Base-by-base conservation (phyloP, 2,797 vertebrate species). In the Coluber constrictor region DNA sequence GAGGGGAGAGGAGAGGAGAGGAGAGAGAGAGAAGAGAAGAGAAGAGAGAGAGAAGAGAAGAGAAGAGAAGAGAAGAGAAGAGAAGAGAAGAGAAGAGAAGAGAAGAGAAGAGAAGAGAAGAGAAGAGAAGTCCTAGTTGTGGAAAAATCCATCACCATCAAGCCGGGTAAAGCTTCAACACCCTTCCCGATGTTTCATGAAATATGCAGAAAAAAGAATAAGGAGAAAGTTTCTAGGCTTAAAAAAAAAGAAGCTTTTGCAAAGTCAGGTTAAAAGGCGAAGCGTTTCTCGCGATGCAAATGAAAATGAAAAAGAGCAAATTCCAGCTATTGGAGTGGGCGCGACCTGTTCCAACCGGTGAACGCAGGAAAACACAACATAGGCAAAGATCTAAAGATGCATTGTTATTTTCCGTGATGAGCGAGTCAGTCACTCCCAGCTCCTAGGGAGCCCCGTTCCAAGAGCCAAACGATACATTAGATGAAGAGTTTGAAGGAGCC, bases 1-100 rank as follows among this genome's bases (percentile, higher is more conserved):
- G 2, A 23, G 3, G 0, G 0, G 59, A 10, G 60, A 0, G 0
- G 60, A 61, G 25, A 2, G 0, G 10, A 61, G 60, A 29, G 1
- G 13, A 8, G 57, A 61, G 25, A 63, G 27, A 1, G 9, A 61
- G 25, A 16, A 3, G 60, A 27, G 60, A 6, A 9, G 60, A 61
- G 8, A 2, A 5, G 47, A 11, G 25, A 23, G 57, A 5, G 0
- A 3, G 55, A 55, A 5, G 60, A 12, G 3, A 4, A 4, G 60
- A 27, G 23, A 61, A 61, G 25, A 27, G 60, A 27, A 27, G 23
- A 27, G 23, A 10, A 10, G 60, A 61, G 60, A 27, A 27, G 60
- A 61, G 60, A 27, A 27, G 60, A 27, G 25, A 27, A 11, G 60
- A 61, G 60, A 27, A 11, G 60, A 61, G 25, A 27, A 27, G 60